A percentile compares a stretch with the other conserved stretches of the same genome.
Evolutionary conservation across 2,113 vertebrate genomes (phyloP).

Genomic region (Anser brachyrhynchus): DNA sequence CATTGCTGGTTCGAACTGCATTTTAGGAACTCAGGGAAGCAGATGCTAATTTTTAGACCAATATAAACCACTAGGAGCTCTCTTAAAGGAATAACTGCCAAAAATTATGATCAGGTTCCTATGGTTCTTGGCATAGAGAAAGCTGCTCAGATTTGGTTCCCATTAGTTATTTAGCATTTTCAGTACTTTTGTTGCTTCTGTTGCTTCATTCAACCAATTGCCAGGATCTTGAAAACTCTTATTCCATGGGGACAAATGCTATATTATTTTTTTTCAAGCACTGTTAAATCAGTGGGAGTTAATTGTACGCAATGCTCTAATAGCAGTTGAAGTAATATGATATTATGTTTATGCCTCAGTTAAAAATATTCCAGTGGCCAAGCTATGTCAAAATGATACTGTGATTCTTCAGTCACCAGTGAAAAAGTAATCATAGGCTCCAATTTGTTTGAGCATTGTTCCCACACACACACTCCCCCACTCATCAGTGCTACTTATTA

Average conservation of each 20-base stretch:
- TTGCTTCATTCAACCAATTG: slow-evolving; percentile 45
- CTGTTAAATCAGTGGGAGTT: slow-evolving; percentile 50
- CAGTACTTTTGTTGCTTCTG: slow-evolving; percentile 34
- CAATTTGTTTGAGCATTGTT: not conserved
- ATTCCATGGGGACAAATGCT: not conserved
- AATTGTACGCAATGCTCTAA: not conserved
- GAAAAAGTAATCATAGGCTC: not conserved
- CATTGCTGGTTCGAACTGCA: not conserved
- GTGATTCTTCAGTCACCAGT: not conserved
- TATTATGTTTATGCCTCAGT: not conserved
- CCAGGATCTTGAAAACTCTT: slow-evolving; percentile 32
- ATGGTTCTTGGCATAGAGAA: not conserved
- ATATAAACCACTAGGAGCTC: not conserved
- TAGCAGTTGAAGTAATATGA: not conserved
- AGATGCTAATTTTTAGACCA: not conserved
- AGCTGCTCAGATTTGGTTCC: not conserved
- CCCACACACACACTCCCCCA: not conserved
- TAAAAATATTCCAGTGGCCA: not conserved
- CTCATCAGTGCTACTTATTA: not conserved
- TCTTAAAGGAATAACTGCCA: not conserved
- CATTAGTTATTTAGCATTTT: slow-evolving; percentile 38
- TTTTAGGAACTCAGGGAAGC: slow-evolving; percentile 9
- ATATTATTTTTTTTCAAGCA: slow-evolving; percentile 42
- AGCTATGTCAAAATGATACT: not conserved
- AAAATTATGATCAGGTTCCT: not conserved